Base-by-base conservation (phyloP, 2,113 vertebrate species). In the Alouatta palliata region DNA sequence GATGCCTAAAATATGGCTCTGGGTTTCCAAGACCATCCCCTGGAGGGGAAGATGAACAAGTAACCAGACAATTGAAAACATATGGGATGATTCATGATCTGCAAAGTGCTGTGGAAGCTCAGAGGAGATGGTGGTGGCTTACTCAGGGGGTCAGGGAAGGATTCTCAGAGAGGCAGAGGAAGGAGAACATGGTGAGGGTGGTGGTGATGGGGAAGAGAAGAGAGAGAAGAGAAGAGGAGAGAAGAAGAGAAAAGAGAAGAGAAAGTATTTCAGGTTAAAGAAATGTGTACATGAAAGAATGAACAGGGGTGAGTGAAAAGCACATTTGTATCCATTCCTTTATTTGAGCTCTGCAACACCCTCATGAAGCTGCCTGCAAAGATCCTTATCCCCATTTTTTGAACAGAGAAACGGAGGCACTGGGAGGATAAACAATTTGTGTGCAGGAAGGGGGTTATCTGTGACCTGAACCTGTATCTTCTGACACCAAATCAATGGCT, bases 51-150 rank as follows among this genome's bases (percentile, higher is more conserved):
- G 37, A n/a, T 27, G 23, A 21, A 75, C 45, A 47, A n/a, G 25
- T 6, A 49, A 85, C 9, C n/a, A 87, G 81, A 58, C 25, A 40
- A 6, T 0, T 49, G 35, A 68, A 70, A 13, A 87, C 40, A 40
- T 3, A 12, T 0, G 2, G 45, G 21, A 20, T 14, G 30, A 2
- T 13, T 17, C 8, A 43, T 75, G 27, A 47, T 8, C 5, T n/a
- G 19, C 25, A 56, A 54, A 75, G 37, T 17, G 2, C 47, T 82
- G 1, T 37, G 30, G 16, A 77, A 49, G 61, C 54, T 45, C 52
- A 25, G 32, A 87, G 79, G 66, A 89, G 2, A 47, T 66, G 30
- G 27, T 13, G 8, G 21, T 20, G n/a, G 45, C 1, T n/a, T 58
- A 12, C 17, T 64, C 12, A 37, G n/a, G 6, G 17, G 11, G 20